These are phyloP conservation scores for Dinocampus coccinellae DNA, from an alignment of 2,888 invertebrate species.

Conservation along the genomic window DNA sequence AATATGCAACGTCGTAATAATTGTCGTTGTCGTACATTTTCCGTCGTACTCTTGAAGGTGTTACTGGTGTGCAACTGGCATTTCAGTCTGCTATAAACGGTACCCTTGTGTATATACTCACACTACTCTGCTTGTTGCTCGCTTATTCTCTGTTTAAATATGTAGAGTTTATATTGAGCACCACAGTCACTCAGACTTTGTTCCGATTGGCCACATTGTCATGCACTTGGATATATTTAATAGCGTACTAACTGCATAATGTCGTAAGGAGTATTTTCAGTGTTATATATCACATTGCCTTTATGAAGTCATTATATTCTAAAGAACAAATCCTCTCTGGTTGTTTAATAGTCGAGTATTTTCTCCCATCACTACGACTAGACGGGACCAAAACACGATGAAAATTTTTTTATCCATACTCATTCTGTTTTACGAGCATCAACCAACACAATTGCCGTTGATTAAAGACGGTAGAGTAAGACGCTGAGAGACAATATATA, in stretches of 20 bases:
- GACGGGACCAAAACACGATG: background rate
- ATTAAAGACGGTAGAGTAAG: conserved; percentile 27
- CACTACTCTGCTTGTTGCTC: background rate
- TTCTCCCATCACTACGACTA: background rate
- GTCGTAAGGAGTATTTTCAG: background rate
- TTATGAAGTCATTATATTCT: background rate
- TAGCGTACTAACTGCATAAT: background rate
- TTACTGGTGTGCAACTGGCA: background rate
- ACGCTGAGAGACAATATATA: conserved; percentile 24
- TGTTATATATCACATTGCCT: background rate
- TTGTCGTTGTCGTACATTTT: conserved; percentile 43
- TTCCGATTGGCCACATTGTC: conserved; percentile 49
- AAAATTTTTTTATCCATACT: background rate
- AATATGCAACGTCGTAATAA: conserved; percentile 46
- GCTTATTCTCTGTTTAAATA: conserved; percentile 46
- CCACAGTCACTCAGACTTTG: conserved; percentile 36
- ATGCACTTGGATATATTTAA: conserved; percentile 55
- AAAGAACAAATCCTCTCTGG: background rate
- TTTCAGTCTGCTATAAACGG: conserved; percentile 58
- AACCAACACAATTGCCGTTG: conserved; percentile 33
- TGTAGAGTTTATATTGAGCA: conserved; percentile 55
- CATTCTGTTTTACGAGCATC: background rate
- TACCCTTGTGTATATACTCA: conserved; percentile 41
- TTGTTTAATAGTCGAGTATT: background rate
- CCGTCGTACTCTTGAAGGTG: conserved; percentile 23